phyloP scores from a whole-genome alignment of 2,113 vertebrate genomes.

The Pluvianellus socialis region DNA sequence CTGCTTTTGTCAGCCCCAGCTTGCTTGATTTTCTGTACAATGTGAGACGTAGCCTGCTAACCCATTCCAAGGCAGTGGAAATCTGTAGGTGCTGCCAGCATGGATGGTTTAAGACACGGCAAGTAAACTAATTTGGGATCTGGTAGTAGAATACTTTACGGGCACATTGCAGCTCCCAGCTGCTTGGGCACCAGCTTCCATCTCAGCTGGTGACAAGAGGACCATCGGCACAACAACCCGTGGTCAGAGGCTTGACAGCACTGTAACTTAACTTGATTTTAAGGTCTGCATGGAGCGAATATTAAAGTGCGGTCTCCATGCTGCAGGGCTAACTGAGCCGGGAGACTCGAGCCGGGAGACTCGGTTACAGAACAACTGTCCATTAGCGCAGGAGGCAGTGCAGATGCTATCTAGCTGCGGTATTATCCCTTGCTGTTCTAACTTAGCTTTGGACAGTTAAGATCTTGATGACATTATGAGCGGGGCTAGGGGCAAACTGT shows the following conservation, averaged over 20 bases:
- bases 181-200: neutral
- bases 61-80: neutral
- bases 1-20: neutral
- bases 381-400: conserved; percentile 38
- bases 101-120: neutral
- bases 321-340: neutral
- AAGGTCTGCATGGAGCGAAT: neutral
- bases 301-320: neutral
- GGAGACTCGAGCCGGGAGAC: neutral
- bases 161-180: neutral
- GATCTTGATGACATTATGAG: conserved; percentile 52
- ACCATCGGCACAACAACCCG: neutral
- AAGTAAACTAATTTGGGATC: neutral
- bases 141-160: neutral
- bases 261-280: neutral
- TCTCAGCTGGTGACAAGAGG: neutral
- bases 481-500: conserved; percentile 13
- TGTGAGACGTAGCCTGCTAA: neutral
- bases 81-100: neutral
- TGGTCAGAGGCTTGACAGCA: neutral
- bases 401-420: conserved; percentile 33
- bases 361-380: neutral
- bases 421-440: conserved; percentile 22
- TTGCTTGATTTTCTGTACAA: neutral
- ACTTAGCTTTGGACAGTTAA: conserved; percentile 38